These are phyloP conservation scores for Pseudobourletiella spinata DNA, from an alignment of 1,140 invertebrate species.

Conservation along the genomic window DNA sequence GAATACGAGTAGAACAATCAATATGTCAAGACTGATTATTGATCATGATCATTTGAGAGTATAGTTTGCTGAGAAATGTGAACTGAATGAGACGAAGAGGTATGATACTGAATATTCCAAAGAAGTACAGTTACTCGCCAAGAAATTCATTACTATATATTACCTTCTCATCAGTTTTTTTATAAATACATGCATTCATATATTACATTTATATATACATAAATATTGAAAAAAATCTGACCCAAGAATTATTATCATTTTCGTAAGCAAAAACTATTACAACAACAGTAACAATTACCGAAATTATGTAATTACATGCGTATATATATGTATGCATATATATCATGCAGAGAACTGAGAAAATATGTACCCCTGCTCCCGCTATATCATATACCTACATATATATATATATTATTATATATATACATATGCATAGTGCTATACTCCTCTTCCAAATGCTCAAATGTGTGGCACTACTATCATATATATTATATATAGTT, in stretches of 20 bases:
- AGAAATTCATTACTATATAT: conserved; percentile 16
- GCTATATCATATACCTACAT: too few species aligned
- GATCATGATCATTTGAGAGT: conserved; percentile 28
- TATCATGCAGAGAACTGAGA: too few species aligned
- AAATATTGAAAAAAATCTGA: too few species aligned
- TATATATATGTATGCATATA: too few species aligned
- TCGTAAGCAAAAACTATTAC: too few species aligned
- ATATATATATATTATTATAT: conserved; percentile 11
- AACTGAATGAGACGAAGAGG: conserved; percentile 16
- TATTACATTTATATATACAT: not conserved
- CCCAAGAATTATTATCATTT: too few species aligned
- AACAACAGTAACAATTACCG: too few species aligned
- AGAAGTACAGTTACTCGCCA: conserved; percentile 27
- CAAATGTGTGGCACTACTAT: conserved; percentile 22
- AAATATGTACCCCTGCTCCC: too few species aligned
- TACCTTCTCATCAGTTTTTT: conserved; percentile 23
- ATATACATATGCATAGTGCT: conserved; percentile 1
- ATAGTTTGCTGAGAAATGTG: conserved; percentile 18
- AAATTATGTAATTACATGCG: too few species aligned
- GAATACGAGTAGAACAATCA: conserved; percentile 28
- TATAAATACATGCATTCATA: not conserved
- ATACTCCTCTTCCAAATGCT: conserved; percentile 21
- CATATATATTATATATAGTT: not conserved
- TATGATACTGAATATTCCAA: conserved; percentile 28
- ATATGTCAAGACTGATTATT: conserved; percentile 34